A percentile compares a stretch with the other conserved stretches of the same genome.
Conservation (phyloP, 2,113 vertebrate species). For the Ailuropoda melanoleuca region DNA sequence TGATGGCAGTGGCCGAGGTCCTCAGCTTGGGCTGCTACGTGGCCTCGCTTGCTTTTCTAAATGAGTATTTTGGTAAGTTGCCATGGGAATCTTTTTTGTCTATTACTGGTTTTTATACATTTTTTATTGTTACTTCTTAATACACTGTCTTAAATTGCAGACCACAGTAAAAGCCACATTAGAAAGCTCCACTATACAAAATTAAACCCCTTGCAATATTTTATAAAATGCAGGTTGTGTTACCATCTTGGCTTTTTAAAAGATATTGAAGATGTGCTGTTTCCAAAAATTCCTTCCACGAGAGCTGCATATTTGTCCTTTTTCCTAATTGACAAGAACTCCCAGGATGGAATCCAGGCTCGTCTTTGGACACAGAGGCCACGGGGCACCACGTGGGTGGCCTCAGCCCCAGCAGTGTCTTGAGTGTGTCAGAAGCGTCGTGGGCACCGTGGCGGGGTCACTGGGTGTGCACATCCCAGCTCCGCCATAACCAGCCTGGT, state of each 20-base stretch:
- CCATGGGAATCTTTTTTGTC: not conserved
- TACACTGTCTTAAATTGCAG: not conserved
- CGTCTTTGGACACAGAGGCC: not conserved
- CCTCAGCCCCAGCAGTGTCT: not conserved
- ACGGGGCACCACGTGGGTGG: not conserved
- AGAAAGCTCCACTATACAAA: not conserved
- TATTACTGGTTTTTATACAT: not conserved
- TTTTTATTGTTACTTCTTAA: not conserved
- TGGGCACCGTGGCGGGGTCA: not conserved
- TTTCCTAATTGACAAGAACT: not conserved
- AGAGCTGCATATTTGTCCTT: not conserved
- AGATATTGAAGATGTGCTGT: not conserved
- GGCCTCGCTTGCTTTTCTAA: slow-evolving; percentile 97
- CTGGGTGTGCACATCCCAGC: not conserved
- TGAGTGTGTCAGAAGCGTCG: not conserved
- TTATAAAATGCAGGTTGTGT: not conserved
- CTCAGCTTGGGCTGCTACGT: slow-evolving; percentile 96
- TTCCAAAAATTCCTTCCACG: not conserved
- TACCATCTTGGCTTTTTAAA: not conserved
- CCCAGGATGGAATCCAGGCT: not conserved
- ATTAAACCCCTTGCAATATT: not conserved
- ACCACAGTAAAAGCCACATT: not conserved
- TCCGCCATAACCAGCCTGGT: not conserved
- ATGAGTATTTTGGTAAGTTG: slow-evolving; percentile 96
- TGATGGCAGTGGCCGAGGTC: slow-evolving; percentile 97